Evolutionary conservation across 2,888 invertebrate species (phyloP), one percentile per base, ranked within the genome.

Genomic region (Drosophila formosana): DNA sequence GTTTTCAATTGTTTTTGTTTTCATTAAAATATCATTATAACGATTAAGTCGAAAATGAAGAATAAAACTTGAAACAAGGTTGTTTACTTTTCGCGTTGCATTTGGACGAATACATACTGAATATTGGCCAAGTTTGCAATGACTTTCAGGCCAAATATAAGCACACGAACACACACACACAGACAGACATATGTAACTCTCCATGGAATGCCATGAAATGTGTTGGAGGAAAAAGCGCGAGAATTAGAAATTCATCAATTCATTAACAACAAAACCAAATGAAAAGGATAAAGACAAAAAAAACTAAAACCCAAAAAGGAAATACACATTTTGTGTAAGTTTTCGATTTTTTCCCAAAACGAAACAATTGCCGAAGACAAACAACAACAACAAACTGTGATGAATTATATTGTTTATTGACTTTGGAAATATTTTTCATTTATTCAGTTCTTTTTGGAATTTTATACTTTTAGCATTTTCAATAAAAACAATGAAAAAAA

Each of bases 301-400:
- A 30, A 43, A 55, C 55, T 18, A 46, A 3, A 30, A 30, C 26
- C 25, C 3, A 5, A 50, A 25, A 39, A 26, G 18, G 56, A 50
- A 41, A 13, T 49, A 18, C 55, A 55, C 43, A 55, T 55, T 75
- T 71, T 71, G 69, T 61, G 75, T 11, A 13, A 32, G 51, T 51
- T 70, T 66, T 64, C 43, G 53, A 65, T 52, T 37, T 66, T 43
- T 34, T 25, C 47, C 50, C 52, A 51, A 57, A n/a, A 41, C 56
- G 8, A 58, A 53, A 65, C 50, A 66, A 56, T 52, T 70, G 57
- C 73, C 76, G 60, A 72, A 75, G 66, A 78, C 78, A 80, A 71
- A 68, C 62, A 68, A 66, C 63, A 76, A 87, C 82, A 82, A 84
- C 72, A 81, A 80, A 85, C 85, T 89, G 85, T 85, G 85, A 85